These are phyloP conservation scores for Delphinus delphis DNA, from an alignment of 2,113 vertebrate genomes.

Conservation along the genomic window DNA sequence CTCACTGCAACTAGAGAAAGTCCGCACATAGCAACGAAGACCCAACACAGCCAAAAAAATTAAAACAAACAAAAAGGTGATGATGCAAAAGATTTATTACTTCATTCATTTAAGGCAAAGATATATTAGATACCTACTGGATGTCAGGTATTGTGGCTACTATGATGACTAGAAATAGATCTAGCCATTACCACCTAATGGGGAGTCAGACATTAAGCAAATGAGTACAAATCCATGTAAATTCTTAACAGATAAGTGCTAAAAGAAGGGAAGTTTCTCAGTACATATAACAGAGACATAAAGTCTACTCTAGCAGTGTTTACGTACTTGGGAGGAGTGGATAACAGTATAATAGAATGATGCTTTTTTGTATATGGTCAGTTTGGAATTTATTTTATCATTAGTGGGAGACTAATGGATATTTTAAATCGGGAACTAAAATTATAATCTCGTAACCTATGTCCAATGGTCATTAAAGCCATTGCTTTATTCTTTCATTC, in stretches of 20 bases:
- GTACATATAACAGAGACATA: not conserved
- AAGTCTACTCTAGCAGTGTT: not conserved
- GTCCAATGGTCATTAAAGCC: not conserved
- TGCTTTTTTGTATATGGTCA: not conserved
- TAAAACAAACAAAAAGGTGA: not conserved
- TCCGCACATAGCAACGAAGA: not conserved
- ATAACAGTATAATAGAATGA: not conserved
- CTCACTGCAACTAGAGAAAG: no score
- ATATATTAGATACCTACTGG: not conserved
- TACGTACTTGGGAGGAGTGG: not conserved
- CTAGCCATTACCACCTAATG: not conserved
- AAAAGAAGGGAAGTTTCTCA: not conserved
- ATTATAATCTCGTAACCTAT: not conserved
- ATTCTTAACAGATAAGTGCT: not conserved
- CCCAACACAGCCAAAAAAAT: not conserved
- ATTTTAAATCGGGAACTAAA: conserved; percentile 22
- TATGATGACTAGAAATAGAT: not conserved
- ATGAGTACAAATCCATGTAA: not conserved
- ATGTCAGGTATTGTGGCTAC: not conserved
- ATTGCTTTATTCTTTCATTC: not conserved
- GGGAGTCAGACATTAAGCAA: not conserved
- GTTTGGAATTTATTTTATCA: conserved; percentile 8
- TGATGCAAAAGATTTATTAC: not conserved
- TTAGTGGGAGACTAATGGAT: not conserved
- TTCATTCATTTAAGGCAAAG: not conserved